Percentiles rank a stretch among this genome's conserved stretches.
These are phyloP conservation scores for Anniella stebbinsi DNA, from an alignment of 2,797 vertebrate species.

Conservation along the genomic window DNA sequence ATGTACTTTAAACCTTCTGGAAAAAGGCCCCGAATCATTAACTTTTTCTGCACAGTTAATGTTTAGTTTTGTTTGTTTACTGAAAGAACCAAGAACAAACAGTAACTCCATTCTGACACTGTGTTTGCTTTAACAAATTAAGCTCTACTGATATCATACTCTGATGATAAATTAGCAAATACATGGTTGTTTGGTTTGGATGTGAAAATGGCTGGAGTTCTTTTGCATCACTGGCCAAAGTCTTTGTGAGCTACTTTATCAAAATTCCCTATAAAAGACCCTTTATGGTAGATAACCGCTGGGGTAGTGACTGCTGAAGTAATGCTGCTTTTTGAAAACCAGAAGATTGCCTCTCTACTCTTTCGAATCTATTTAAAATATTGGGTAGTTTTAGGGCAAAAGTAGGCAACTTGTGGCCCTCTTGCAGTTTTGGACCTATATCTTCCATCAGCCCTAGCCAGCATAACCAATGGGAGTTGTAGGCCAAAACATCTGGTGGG, in stretches of 20 bases:
- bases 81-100: neutral
- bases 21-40: slow-evolving; percentile 18
- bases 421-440: neutral
- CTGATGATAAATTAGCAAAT: slow-evolving; percentile 40
- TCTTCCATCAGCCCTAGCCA: too few species aligned
- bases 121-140: slow-evolving; percentile 42
- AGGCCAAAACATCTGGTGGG: neutral
- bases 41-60: slow-evolving; percentile 6
- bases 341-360: neutral
- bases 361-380: slow-evolving; percentile 24
- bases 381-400: neutral
- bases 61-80: slow-evolving; percentile 16
- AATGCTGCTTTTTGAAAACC: neutral
- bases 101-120: slow-evolving; percentile 5
- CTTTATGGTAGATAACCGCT: neutral
- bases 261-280: neutral
- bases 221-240: neutral
- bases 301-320: neutral
- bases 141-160: slow-evolving; percentile 31
- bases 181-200: slow-evolving; percentile 30
- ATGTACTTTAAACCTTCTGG: neutral
- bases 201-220: slow-evolving; percentile 22
- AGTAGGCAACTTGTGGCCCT: neutral
- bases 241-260: slow-evolving; percentile 24
- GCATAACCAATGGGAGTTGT: neutral